Percentiles rank a stretch among this genome's conserved stretches.
Conservation (phyloP, 1,140 invertebrate genomes). For the Trichoplusia ni region DNA sequence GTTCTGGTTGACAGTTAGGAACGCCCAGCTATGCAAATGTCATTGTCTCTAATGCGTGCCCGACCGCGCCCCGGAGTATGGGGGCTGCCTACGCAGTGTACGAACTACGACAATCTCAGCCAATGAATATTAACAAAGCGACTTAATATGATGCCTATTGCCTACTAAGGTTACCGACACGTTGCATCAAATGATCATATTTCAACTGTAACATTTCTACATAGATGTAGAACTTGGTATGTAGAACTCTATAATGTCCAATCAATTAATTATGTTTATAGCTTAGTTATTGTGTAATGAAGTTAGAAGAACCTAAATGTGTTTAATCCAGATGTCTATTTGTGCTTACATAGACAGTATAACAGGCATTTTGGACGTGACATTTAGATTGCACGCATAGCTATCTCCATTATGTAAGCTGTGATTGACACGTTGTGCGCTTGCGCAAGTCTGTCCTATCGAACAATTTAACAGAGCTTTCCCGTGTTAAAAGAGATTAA, state of each 20-base stretch:
- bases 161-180: not conserved
- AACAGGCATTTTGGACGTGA: slow-evolving; percentile 33
- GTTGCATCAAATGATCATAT: not conserved
- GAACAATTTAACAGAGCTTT: slow-evolving; percentile 61
- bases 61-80: slow-evolving; percentile 59
- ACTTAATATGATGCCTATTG: slow-evolving; percentile 47
- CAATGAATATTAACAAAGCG: slow-evolving; percentile 74
- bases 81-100: slow-evolving; percentile 65
- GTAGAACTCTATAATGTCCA: too few relatives aligned
- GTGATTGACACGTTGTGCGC: slow-evolving; percentile 66
- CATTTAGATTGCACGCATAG: slow-evolving; percentile 43
- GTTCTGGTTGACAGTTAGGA: slow-evolving; percentile 72
- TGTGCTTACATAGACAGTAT: slow-evolving; percentile 29
- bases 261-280: too few relatives aligned
- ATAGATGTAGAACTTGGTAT: too few relatives aligned
- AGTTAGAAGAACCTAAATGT: too few relatives aligned
- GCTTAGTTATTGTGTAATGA: too few relatives aligned
- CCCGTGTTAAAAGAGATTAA: slow-evolving; percentile 68
- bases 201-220: too few relatives aligned
- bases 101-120: slow-evolving; percentile 49
- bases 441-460: slow-evolving; percentile 60
- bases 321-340: too few relatives aligned
- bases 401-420: slow-evolving; percentile 68
- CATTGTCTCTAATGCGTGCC: slow-evolving; percentile 74
- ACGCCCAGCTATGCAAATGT: slow-evolving; percentile 77